These are phyloP conservation scores for Rhadina sibilatrix DNA, from an alignment of 2,113 vertebrate genomes.

Conservation along the genomic window DNA sequence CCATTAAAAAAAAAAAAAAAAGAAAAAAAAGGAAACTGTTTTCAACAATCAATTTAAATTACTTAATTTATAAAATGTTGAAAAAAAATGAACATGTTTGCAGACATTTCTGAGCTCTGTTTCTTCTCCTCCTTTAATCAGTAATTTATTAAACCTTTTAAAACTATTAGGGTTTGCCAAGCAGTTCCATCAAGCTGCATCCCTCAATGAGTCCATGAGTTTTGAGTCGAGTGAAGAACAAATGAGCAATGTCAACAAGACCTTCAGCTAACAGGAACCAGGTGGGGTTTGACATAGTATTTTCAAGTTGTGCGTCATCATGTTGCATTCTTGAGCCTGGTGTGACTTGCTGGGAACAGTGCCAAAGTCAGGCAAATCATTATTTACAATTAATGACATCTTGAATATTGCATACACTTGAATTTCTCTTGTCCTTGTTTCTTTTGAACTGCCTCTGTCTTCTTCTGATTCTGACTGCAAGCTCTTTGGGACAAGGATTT, in stretches of 20 bases:
- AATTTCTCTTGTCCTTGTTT: not conserved
- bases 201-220: not conserved
- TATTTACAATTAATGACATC: not conserved
- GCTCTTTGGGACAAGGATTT: not conserved
- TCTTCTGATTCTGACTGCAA: not conserved
- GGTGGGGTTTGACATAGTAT: not conserved
- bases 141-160: not conserved
- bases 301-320: not conserved
- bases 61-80: not conserved
- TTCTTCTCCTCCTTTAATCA: not conserved
- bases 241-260: not conserved
- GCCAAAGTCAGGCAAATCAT: slow-evolving; percentile 23
- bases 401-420: not conserved
- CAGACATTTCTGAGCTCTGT: not conserved
- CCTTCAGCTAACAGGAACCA: slow-evolving; percentile 23
- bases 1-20: not conserved
- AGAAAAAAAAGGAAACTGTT: not conserved
- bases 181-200: not conserved
- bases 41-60: not conserved
- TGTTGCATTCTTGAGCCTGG: not conserved
- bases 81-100: not conserved
- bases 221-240: not conserved
- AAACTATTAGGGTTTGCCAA: not conserved
- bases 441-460: not conserved
- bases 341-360: slow-evolving; percentile 11